Evolutionary conservation across 2,888 invertebrate genomes (phyloP), one percentile per base, ranked within the genome.

Genomic region (Trisateles emortualis): DNA sequence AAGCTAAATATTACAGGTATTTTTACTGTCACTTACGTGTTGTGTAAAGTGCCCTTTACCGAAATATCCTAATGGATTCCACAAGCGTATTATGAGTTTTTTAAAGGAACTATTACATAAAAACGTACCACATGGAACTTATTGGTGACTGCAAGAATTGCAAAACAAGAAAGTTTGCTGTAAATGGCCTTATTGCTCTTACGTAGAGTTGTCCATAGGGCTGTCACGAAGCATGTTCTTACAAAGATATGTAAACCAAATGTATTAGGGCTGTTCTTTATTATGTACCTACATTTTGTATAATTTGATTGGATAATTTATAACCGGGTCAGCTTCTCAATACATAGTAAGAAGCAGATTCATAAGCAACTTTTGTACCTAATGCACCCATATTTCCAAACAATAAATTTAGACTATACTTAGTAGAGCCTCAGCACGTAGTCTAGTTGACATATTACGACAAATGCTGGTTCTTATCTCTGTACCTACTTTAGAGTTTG

Each of bases 131-230:
- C 36, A 56, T 40, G 52, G 49, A 59, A 64, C 55, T 59, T 62
- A 59, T 62, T 44, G 56, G 58, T 52, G 52, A 58, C 56, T 62
- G 43, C 48, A 35, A 52, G 39, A 13, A 65, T 76, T 76, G 62
- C 67, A 71, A 74, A 74, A 75, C 63, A 46, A 68, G 66, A 52
- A 49, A 64, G 67, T 60, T 70, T 65, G 68, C 58, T 63, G 42
- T 50, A 60, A 58, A 22, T 46, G 43, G 59, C 47, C 59, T 62
- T 64, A 69, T 64, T 58, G 62, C 55, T 68, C 60, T 74, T 73
- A 76, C 68, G 68, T 68, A 43, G 54, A 52, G 40, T 17, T 16
- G 47, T 33, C 19, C 22, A 38, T 32, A 65, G 70, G 60, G 66
- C 38, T 70, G 55, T 35, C 70, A 26, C 26, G 26, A 4, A 6